Conservation (phyloP, 2,797 vertebrate species). For the Rhadinocentrus ornatus region DNA sequence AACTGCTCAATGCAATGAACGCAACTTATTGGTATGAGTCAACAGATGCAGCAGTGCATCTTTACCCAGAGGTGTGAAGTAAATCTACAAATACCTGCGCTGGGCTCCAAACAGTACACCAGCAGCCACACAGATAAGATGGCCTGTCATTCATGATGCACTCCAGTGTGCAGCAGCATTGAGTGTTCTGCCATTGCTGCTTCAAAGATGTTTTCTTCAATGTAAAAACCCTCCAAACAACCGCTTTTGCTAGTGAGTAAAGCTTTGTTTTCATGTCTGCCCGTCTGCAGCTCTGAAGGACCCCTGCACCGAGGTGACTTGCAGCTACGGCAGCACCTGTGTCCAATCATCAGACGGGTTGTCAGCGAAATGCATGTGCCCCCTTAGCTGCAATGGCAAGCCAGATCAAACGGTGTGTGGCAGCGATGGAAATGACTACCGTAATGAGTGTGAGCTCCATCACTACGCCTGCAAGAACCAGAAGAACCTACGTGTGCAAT, state of each 20-base stretch:
- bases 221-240: slow-evolving; percentile 5
- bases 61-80: slow-evolving; percentile 65
- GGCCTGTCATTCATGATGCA: slow-evolving; percentile 51
- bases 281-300: slow-evolving; percentile 87
- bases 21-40: slow-evolving; percentile 68
- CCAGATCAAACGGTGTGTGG: slow-evolving; percentile 86
- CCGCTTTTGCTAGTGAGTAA: slow-evolving; percentile 20
- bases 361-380: slow-evolving; percentile 91
- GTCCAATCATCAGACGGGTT: slow-evolving; percentile 88
- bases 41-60: slow-evolving; percentile 68
- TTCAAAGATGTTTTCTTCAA: slow-evolving; percentile 25
- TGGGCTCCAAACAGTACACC: slow-evolving; percentile 42
- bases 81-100: slow-evolving; percentile 63
- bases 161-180: slow-evolving; percentile 37
- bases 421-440: slow-evolving; percentile 92
- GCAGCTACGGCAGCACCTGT: slow-evolving; percentile 95
- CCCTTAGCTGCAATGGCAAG: slow-evolving; percentile 81
- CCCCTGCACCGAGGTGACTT: slow-evolving; percentile 90
- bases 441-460: slow-evolving; percentile 89
- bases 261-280: slow-evolving; percentile 35
- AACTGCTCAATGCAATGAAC: slow-evolving; percentile 56
- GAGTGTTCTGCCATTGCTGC: slow-evolving; percentile 17
- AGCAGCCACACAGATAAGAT: slow-evolving; percentile 51
- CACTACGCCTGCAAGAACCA: slow-evolving; percentile 89
- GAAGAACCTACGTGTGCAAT: slow-evolving; percentile 90